phyloP scores from a whole-genome alignment of 2,797 vertebrate genomes.

The Myotis myotis region DNA sequence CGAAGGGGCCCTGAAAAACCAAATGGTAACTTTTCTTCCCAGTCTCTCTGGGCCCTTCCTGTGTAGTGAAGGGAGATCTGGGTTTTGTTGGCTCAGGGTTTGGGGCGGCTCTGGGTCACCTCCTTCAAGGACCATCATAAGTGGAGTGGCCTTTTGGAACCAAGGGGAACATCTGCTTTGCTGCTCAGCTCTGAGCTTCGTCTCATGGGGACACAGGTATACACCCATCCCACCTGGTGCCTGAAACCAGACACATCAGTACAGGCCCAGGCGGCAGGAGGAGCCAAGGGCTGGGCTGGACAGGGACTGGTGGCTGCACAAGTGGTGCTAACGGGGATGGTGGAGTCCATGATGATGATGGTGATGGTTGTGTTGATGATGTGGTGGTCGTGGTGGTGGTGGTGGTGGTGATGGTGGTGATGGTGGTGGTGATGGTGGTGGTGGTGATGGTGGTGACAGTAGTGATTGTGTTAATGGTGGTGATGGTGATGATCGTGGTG shows the following conservation, averaged over 20 bases:
- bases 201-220: background rate
- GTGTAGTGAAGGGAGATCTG: background rate
- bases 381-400: accelerated
- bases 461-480: too few relatives aligned
- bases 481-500: too few relatives aligned
- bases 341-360: accelerated
- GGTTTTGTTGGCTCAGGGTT: background rate
- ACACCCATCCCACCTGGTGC: background rate
- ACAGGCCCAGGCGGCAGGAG: accelerated
- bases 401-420: accelerated
- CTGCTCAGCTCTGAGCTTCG: background rate
- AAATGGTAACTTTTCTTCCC: conserved; percentile 88
- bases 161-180: background rate
- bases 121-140: background rate
- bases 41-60: too few relatives aligned
- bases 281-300: background rate
- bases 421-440: background rate
- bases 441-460: too few relatives aligned
- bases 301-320: background rate
- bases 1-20: conserved; percentile 97
- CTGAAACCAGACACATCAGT: background rate
- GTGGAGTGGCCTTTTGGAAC: background rate
- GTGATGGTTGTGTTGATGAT: accelerated
- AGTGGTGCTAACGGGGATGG: accelerated
- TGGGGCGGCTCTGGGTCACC: too few relatives aligned